Conservation (phyloP, 2,113 vertebrate genomes). For the Nothobranchius kuhntae region DNA sequence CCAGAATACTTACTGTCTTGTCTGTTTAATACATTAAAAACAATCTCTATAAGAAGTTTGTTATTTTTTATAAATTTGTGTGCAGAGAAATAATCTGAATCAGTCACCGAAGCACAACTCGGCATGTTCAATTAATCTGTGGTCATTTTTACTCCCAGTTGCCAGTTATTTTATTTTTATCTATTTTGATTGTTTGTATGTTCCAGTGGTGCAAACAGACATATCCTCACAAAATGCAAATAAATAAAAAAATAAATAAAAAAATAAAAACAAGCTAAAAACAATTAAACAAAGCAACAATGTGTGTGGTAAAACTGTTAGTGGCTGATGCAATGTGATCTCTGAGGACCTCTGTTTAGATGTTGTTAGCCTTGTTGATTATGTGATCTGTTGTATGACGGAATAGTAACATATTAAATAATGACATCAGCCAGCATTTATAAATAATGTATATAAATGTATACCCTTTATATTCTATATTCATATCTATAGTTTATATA, state of each 20-base stretch:
- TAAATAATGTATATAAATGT: conserved; percentile 83
- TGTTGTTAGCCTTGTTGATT: conserved; percentile 46
- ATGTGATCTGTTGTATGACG: conserved; percentile 67
- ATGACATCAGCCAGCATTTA: conserved; percentile 77
- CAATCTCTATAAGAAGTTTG: conserved; percentile 23
- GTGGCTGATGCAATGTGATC: conserved; percentile 57
- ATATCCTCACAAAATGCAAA: conserved; percentile 31
- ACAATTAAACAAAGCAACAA: conserved; percentile 11
- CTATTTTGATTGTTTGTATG: conserved; percentile 19
- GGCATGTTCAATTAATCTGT: conserved; percentile 3
- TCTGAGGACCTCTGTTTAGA: conserved; percentile 45
- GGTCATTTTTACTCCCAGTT: no score
- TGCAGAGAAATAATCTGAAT: conserved; percentile 52
- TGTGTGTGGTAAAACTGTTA: conserved; percentile 25
- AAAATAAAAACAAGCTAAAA: conserved; percentile 1
- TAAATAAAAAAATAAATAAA: no score
- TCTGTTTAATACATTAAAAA: conserved; percentile 10
- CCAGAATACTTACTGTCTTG: conserved; percentile 9
- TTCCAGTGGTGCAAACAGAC: conserved; percentile 13
- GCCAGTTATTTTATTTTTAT: conserved; percentile 19
- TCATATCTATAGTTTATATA: conserved; percentile 82
- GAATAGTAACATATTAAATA: conserved; percentile 69
- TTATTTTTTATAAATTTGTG: conserved; percentile 40
- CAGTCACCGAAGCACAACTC: conserved; percentile 34
- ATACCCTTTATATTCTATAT: conserved; percentile 83